Evolutionary conservation across 2,888 invertebrate genomes (phyloP).

Genomic region (Euproctis similis): DNA sequence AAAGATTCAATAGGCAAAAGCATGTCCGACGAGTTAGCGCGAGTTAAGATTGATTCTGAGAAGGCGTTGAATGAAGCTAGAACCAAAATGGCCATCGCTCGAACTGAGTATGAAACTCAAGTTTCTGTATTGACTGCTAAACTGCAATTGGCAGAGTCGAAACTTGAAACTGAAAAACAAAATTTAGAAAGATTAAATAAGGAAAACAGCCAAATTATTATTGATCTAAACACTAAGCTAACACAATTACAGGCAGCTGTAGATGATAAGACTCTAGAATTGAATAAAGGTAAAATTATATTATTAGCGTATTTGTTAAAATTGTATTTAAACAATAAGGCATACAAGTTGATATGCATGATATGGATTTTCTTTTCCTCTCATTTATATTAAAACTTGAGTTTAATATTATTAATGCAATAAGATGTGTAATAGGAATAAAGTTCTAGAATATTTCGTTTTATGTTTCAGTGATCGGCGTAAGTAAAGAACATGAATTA

Average conservation of each 20-base stretch:
- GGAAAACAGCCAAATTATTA: slow-evolving; percentile 64
- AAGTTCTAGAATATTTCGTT: no score
- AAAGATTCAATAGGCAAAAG: slow-evolving; percentile 69
- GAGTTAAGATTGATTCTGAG: slow-evolving; percentile 68
- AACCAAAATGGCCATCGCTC: slow-evolving; percentile 80
- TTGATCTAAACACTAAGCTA: slow-evolving; percentile 63
- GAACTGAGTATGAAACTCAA: slow-evolving; percentile 77
- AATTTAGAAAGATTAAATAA: slow-evolving; percentile 63
- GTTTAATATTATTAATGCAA: no score
- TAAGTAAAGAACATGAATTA: slow-evolving; percentile 67
- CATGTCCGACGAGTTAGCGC: slow-evolving; percentile 63
- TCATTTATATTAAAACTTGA: no score
- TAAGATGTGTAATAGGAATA: no score
- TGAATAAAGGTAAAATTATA: slow-evolving; percentile 60
- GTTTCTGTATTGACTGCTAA: slow-evolving; percentile 71
- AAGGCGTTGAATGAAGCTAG: slow-evolving; percentile 66
- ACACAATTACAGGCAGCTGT: slow-evolving; percentile 64
- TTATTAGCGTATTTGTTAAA: neutral
- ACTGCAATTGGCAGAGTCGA: slow-evolving; percentile 69
- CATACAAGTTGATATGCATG: no score
- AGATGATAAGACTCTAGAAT: slow-evolving; percentile 69
- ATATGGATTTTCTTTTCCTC: no score
- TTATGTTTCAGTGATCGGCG: slow-evolving; percentile 59
- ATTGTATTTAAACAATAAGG: no score
- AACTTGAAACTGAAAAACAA: slow-evolving; percentile 62